Conservation (phyloP, 2,113 vertebrate species). For the Etia nguti region DNA sequence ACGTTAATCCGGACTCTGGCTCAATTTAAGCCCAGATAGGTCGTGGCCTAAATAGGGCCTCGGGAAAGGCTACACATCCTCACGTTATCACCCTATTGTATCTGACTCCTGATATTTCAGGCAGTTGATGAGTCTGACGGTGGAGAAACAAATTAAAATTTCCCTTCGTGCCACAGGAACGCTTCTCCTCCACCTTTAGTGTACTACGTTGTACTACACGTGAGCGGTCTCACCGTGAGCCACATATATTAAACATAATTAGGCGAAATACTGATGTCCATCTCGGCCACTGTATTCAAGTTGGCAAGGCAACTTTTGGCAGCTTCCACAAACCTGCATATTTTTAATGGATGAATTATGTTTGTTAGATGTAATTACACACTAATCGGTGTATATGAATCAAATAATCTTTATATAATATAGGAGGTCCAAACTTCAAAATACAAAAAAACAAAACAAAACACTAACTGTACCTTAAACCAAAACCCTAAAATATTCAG, state of each 20-base stretch:
- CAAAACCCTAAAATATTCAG: neutral
- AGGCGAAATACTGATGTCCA: neutral
- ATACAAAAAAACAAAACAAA: neutral
- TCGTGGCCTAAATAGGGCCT: neutral
- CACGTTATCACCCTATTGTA: neutral
- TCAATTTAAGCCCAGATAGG: slow-evolving; percentile 18
- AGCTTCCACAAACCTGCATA: neutral
- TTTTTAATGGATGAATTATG: neutral
- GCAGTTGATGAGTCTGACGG: neutral
- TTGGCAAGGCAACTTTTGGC: neutral
- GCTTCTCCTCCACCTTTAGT: neutral
- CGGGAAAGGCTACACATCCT: neutral
- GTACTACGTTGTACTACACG: no score
- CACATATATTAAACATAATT: neutral
- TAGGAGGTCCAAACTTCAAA: neutral
- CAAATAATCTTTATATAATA: neutral
- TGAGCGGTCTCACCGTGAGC: neutral
- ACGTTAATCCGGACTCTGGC: slow-evolving; percentile 9
- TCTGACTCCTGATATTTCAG: neutral
- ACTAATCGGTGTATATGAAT: neutral
- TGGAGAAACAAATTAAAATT: neutral
- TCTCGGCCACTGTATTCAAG: neutral
- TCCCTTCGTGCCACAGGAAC: neutral
- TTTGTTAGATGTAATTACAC: neutral
- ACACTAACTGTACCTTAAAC: neutral